Evolutionary conservation across 2,113 vertebrate species (phyloP), one percentile per base, ranked within the genome.

Genomic region (Murina feae): DNA sequence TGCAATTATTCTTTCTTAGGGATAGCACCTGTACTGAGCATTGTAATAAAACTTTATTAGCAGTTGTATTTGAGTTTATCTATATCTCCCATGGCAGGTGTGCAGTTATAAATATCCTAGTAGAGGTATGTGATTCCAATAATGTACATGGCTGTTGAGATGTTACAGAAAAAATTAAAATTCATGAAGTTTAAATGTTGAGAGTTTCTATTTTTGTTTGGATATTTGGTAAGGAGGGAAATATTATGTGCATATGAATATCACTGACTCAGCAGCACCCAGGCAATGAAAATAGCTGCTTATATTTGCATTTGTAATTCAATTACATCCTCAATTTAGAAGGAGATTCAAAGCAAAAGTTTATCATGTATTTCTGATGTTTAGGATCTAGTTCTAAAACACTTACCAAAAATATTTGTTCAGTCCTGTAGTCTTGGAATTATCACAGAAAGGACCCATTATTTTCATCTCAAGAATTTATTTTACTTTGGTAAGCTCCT

Each of bases 271-370:
- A 86, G 83, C 55, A 82, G 68, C 63, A 42, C 0, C 39, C 60
- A 92, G 39, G 16, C 0, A n/a, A 37, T 21, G 1, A 76, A 69
- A 87, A 14, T 44, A 91, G 85, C 51, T 87, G 95, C 39, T 92
- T 83, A 93, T 82, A 80, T 23, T 91, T 53, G 11, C 76, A 87
- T 92, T 91, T 95, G 25, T 9, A 90, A 58, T 81, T 93, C 37
- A 84, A 30, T 95, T 95, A 32, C 4, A 32, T 51, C 23, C 44
- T 30, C 76, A 90, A 82, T 37, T 74, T 79, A 79, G 32, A 83
- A 30, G 16, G 75, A 96, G 53, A 9, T 81, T 96, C 47, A 84
- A 4, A 89, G 83, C 49, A 80, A 21, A 96, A 80, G 10, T 16
- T 84, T 80, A 60, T 84, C 20, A 74, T 71, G 58, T 94, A 18